Conservation (phyloP, 2,888 invertebrate species). For the Dryomyza anilis region DNA sequence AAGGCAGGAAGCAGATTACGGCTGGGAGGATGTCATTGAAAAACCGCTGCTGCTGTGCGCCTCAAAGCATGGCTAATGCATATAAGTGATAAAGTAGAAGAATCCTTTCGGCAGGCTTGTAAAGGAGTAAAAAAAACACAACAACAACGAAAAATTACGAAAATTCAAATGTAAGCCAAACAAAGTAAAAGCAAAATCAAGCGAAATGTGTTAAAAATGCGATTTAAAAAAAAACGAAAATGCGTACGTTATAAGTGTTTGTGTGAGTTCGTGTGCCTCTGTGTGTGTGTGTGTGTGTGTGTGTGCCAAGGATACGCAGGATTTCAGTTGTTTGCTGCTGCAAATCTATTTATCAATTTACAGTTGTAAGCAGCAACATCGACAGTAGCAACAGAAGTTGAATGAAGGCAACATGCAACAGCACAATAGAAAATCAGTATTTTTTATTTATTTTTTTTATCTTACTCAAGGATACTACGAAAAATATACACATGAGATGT, state of each 20-base stretch:
- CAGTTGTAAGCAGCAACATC: constrained; percentile 10
- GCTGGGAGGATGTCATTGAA: too few species aligned
- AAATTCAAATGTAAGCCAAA: not conserved
- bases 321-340: too few species aligned
- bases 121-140: not conserved
- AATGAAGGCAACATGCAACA: not conserved
- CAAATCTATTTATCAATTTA: constrained; percentile 23
- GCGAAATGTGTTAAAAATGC: not conserved
- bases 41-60: too few species aligned
- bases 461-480: not conserved
- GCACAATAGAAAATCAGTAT: not conserved
- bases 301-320: too few species aligned
- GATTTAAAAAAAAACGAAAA: too few species aligned
- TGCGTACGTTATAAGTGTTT: too few species aligned
- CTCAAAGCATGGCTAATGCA: constrained; percentile 5
- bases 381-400: too few species aligned
- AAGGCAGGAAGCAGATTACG: too few species aligned
- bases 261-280: too few species aligned
- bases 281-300: too few species aligned
- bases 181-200: not conserved
- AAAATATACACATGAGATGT: not conserved
- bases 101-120: not conserved
- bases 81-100: constrained; percentile 11
- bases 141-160: not conserved
- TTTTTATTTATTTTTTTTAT: not conserved